Evolutionary conservation across 2,888 invertebrate genomes (phyloP), one percentile per base, ranked within the genome.

Genomic region (Hydropsyche betteni): DNA sequence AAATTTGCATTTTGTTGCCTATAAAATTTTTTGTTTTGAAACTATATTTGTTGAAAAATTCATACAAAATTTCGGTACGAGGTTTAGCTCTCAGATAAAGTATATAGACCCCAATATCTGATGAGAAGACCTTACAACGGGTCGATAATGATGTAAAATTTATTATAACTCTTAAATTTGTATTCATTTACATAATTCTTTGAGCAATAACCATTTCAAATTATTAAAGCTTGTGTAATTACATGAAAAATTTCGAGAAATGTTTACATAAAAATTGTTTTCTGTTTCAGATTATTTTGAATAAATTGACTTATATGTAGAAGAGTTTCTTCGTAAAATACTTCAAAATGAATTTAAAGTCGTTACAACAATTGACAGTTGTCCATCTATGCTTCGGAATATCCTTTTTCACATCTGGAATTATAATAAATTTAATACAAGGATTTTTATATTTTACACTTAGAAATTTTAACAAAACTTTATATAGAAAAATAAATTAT

Each of bases 401-500:
- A 82, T 94, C 94, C 76, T 96, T 95, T 86, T 94, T 96, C 83
- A 92, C 92, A 79, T 94, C 95, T 53, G 97, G 97, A 73, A 84
- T 98, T 79, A 89, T 94, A 80, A 90, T 97, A 79, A 96, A 94
- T 87, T 86, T 93, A 81, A 84, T 94, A 80, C 97, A 97, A 88
- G 90, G 92, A 79, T 82, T 94, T 82, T 88, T 96, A 81, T 95
- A 92, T 86, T 85, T 94, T 81, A 89, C 91, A 79, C 84, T 98
- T 76, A 92, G 93, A 84, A 95, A 94, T 33, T 90, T 95, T 82
- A 93, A 92, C 84, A 93, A 93, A 85, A 85, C 86, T 80, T 86
- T 94, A 78, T 98, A 93, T 85, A 91, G 97, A 82, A 93, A 93
- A 87, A 89, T 97, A 80, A 96, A 95, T 86, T 96, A 94, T 86